Evolutionary conservation across 2,888 invertebrate species (phyloP).

Genomic region (Leptogaster cylindrica): DNA sequence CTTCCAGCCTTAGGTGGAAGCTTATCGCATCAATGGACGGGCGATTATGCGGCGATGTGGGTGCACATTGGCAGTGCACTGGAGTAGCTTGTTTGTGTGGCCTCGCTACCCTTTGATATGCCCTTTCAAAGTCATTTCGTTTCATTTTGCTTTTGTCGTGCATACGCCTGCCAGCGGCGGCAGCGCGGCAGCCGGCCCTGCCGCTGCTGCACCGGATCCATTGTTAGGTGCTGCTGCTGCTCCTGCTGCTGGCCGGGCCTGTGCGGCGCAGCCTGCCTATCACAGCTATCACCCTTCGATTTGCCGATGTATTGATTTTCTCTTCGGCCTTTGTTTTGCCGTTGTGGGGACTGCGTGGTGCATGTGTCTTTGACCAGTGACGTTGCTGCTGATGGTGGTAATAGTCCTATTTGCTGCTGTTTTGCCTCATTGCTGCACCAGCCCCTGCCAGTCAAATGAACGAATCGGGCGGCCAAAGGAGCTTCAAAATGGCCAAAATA

Average conservation of each 20-base stretch:
- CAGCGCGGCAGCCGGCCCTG: constrained; percentile 8
- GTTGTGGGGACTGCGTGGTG: constrained; percentile 36
- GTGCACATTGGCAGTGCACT: constrained; percentile 22
- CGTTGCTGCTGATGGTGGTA: constrained; percentile 9
- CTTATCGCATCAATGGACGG: constrained; percentile 47
- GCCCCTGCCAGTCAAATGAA: constrained; percentile 28
- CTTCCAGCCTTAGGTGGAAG: constrained; percentile 24
- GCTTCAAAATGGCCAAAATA: constrained; percentile 48
- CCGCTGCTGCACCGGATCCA: constrained; percentile 20
- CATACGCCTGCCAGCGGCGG: constrained; percentile 30
- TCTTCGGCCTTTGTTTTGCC: constrained; percentile 35
- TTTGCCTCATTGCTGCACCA: constrained; percentile 36
- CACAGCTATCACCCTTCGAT: constrained; percentile 42
- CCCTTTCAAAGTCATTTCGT: constrained; percentile 37
- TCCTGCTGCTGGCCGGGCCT: neutral
- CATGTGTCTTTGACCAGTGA: constrained; percentile 38
- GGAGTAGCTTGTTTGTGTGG: constrained; percentile 20
- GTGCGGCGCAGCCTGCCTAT: constrained; percentile 38
- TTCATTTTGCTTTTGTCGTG: constrained; percentile 19
- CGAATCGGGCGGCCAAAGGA: constrained; percentile 45
- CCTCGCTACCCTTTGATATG: constrained; percentile 31
- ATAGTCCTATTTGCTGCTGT: constrained; percentile 41
- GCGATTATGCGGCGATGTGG: constrained; percentile 35
- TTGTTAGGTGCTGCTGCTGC: constrained; percentile 32
- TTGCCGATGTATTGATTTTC: constrained; percentile 43